Base-by-base conservation (phyloP, 2,888 invertebrate genomes). In the Tenthredo distinguenda region DNA sequence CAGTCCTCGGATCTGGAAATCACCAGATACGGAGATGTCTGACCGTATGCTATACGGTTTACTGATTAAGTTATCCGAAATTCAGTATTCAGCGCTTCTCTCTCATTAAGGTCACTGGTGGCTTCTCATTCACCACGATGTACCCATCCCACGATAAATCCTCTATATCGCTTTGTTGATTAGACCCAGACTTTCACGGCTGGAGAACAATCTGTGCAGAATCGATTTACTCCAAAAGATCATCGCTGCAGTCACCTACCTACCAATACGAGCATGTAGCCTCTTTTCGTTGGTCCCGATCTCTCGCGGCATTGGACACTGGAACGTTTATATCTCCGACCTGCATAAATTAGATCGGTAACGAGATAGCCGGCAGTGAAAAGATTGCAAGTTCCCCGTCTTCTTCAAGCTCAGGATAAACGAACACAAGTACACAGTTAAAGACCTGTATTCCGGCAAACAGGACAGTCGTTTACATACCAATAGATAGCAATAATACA, bases 21-120 rank as follows among this genome's bases (percentile, higher is more conserved):
- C 31, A n/a, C 77, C 18, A 77, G 55, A 77, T 47, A 15, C 77
- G 18, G 31, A 77, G 77, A 34, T 15, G 26, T 31, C 50, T 34
- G 15, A 31, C 26, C 21, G 9, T 40, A 76, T 47, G 21, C 26
- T 21, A 15, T 37, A 18, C 71, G n/a, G 71, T 10, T 31, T 18
- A 40, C 72, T 40, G 72, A 74, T 74, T 43, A 55, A 62, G 62
- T 81, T 15, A 81, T 81, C 34, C 26, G 40, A n/a, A 81, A 40
- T 77, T 50, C 81, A 21, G 81, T 40, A n/a, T 40, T 81, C 58
- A 40, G 58, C 81, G 2, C n/a, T 37, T 62, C 81, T 77, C 15
- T 26, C 31, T 77, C 50, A 55, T 77, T 77, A 34, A 4, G 77
- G 26, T 55, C 50, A 77, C 77, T 5, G 55, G 55, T 43, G 40